Base-by-base conservation (phyloP, 2,888 invertebrate genomes). In the Caenorhabditis angaria region DNA sequence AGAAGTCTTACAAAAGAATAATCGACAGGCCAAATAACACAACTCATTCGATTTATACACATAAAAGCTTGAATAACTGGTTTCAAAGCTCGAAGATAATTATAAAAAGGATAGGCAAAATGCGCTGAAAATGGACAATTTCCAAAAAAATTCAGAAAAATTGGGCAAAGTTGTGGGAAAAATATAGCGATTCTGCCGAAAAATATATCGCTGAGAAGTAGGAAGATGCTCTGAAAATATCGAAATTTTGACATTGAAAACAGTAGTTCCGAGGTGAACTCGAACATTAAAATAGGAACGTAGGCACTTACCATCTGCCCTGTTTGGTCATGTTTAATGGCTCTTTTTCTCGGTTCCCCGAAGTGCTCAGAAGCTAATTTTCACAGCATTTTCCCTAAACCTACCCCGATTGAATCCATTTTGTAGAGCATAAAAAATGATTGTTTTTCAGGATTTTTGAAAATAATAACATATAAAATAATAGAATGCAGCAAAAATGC, bases 91-190 rank as follows among this genome's bases (percentile, higher is more conserved):
- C 67, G 29, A 64, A 66, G 57, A 29, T 71, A 71, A 6, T 53
- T 54, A 51, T 64, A 71, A n/a, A 70, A 20, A 1, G 56, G 24
- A 25, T 54, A 70, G 51, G 59, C 48, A 14, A 54, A 8, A 25
- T 70, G 28, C 2, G 60, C 47, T 18, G 65, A 20, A 1, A 60
- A 22, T 0, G 18, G 20, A 35, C 54, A n/a, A 5, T 32, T 20
- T 14, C 53, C 47, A 22, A 62, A 65, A 25, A 24, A 18, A 3
- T 59, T 29, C 6, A 20, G 62, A 1, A 65, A 25, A 27, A 60
- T 18, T 22, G 70, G 65, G 24, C 70, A 70, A 4, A 70, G 47
- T 63, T 65, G 70, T 5, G 70, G 65, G 8, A 70, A 35, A 41
- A 65, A 70, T 20, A 65, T 65, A 20, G 41, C 20, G 28, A 62